Base-by-base conservation (phyloP, 2,113 vertebrate species). In the Leucopternis melanops region DNA sequence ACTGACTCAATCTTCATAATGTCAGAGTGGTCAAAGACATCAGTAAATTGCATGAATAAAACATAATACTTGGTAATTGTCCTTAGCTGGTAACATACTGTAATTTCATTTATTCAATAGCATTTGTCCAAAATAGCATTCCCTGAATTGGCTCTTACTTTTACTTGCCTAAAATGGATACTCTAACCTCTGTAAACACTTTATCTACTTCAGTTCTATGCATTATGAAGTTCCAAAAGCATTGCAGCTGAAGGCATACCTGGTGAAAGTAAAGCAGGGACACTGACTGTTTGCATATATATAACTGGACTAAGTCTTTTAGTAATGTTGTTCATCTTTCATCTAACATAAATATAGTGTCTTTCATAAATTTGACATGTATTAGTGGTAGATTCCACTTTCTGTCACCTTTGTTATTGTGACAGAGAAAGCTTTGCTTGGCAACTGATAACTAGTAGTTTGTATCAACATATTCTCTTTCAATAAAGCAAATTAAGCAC, bases 41-140 rank as follows among this genome's bases (percentile, higher is more conserved):
- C 95, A 95, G 94, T 83, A 96, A 97, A 97, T 96, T 95, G 90
- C 94, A 97, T 97, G 94, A 96, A 97, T 97, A 96, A 97, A 97
- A 96, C 94, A 93, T 97, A 87, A 88, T 88, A 82, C 83, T 91
- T 85, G n/a, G 71, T 95, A 92, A 95, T 97, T 95, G 90, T 94
- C 86, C 85, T 95, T 91, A 92, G 77, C 67, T 92, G 78, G 79
- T 93, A 94, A 89, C 72, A 67, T 75, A 10, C 27, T 71, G n/a
- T 92, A 75, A 97, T 97, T 92, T 85, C 62, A 88, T 92, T 95
- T 96, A 42, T 88, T 93, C 61, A 49, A 44, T 77, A 81, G 4
- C 15, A 0, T 92, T 95, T 90, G 40, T 84, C 54, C 72, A 71
- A 80, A 91, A 79, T 25, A 73, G 49, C 9, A 8, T 90, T 81